Percentiles rank a stretch among this genome's conserved stretches.
phyloP scores from a whole-genome alignment of 2,797 vertebrate species.

The Cirrhinus mrigala region DNA sequence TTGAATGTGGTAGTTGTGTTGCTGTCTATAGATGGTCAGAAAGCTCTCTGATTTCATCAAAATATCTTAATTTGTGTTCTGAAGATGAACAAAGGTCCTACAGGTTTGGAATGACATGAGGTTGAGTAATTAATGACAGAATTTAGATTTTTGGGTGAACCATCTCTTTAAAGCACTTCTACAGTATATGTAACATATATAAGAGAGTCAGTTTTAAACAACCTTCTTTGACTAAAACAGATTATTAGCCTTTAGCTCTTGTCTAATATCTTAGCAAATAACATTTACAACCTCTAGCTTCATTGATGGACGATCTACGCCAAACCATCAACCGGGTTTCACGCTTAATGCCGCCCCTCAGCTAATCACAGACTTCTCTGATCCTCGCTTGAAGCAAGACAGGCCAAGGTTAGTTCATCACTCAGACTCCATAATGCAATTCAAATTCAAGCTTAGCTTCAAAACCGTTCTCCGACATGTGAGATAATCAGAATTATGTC shows the following conservation, averaged over 20 bases:
- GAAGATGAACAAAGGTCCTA: no score
- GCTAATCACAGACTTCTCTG: constrained; percentile 6
- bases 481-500: not conserved
- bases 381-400: constrained; percentile 30
- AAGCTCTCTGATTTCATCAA: no score
- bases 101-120: no score
- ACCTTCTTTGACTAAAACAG: constrained; percentile 2
- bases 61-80: no score
- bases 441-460: not conserved
- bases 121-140: no score
- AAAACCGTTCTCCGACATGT: constrained; percentile 12
- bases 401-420: constrained; percentile 9
- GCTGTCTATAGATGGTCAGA: no score
- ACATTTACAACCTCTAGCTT: constrained; percentile 11
- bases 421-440: not conserved
- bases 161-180: not conserved
- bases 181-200: not conserved
- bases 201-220: not conserved
- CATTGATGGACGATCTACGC: constrained; percentile 1
- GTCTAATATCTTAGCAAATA: not conserved
- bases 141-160: no score
- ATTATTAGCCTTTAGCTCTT: constrained; percentile 26
- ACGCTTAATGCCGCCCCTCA: constrained; percentile 6
- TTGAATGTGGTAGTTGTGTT: no score
- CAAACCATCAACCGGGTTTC: not conserved